These are phyloP conservation scores for Tribolium freemani DNA, from an alignment of 2,888 invertebrate species.

Conservation along the genomic window DNA sequence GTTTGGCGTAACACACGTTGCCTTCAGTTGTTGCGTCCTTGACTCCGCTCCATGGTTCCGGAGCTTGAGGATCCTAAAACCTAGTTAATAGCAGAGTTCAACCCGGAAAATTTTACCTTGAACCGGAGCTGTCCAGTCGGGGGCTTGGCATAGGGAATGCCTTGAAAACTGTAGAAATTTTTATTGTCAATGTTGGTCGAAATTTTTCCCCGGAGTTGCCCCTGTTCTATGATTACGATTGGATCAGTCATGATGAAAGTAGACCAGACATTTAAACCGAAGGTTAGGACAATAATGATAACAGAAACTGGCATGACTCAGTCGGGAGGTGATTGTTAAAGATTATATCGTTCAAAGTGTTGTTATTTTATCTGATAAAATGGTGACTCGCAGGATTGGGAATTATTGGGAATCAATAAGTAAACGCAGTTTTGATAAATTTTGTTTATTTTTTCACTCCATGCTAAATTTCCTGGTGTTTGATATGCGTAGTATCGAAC, in stretches of 20 bases:
- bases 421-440: background rate
- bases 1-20: slow-evolving; percentile 49
- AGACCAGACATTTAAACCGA: background rate
- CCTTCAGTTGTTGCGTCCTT: slow-evolving; percentile 54
- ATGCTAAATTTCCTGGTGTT: too few species aligned
- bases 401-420: background rate
- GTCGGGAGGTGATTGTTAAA: background rate
- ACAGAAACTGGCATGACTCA: background rate
- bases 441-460: too few species aligned
- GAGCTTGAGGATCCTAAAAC: slow-evolving; percentile 51
- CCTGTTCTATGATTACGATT: slow-evolving; percentile 44
- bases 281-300: background rate
- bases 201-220: slow-evolving; percentile 58
- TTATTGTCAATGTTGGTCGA: slow-evolving; percentile 53
- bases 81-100: background rate
- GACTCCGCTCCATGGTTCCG: slow-evolving; percentile 53
- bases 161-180: slow-evolving; percentile 61
- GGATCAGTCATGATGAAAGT: slow-evolving; percentile 3
- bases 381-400: background rate
- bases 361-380: background rate
- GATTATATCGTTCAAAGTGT: background rate
- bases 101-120: slow-evolving; percentile 55
- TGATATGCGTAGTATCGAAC: too few species aligned
- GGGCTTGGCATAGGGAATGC: slow-evolving; percentile 65
- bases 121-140: slow-evolving; percentile 64